phyloP scores from a whole-genome alignment of 2,113 vertebrate species.

The Tichodroma muraria region DNA sequence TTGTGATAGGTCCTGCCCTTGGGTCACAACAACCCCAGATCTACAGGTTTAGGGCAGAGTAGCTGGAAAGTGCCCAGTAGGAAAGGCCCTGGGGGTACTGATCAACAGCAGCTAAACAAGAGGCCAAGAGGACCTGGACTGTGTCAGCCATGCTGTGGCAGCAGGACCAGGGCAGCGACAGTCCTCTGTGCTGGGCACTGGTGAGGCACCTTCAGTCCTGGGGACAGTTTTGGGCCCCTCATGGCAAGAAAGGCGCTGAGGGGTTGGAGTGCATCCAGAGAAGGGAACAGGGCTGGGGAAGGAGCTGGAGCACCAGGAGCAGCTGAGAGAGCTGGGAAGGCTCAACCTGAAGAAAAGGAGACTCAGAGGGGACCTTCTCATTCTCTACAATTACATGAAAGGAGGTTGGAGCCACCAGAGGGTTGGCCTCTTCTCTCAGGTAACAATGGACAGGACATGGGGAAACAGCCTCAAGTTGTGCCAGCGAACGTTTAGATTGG shows the following conservation, averaged over 20 bases:
- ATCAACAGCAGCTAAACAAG: background rate
- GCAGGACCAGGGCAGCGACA: background rate
- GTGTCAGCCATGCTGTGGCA: background rate
- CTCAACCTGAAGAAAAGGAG: background rate
- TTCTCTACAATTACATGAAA: background rate
- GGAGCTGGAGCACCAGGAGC: background rate
- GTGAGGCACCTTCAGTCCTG: background rate
- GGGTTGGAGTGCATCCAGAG: fast-evolving
- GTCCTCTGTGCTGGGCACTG: background rate
- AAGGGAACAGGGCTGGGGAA: background rate
- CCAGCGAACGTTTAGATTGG: background rate
- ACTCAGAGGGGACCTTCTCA: background rate
- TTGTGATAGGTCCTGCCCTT: background rate
- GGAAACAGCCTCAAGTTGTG: background rate
- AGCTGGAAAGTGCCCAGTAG: background rate
- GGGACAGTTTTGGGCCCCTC: background rate
- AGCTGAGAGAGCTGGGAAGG: background rate
- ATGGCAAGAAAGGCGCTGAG: background rate
- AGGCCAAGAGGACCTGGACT: background rate
- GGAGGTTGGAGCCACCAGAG: background rate
- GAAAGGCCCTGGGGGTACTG: background rate
- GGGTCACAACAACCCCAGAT: background rate
- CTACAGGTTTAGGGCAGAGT: background rate
- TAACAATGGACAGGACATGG: background rate
- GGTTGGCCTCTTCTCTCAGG: background rate